A percentile compares a stretch with the other conserved stretches of the same genome.
phyloP scores from a whole-genome alignment of 2,888 invertebrate genomes.

The Philaethria dido region DNA sequence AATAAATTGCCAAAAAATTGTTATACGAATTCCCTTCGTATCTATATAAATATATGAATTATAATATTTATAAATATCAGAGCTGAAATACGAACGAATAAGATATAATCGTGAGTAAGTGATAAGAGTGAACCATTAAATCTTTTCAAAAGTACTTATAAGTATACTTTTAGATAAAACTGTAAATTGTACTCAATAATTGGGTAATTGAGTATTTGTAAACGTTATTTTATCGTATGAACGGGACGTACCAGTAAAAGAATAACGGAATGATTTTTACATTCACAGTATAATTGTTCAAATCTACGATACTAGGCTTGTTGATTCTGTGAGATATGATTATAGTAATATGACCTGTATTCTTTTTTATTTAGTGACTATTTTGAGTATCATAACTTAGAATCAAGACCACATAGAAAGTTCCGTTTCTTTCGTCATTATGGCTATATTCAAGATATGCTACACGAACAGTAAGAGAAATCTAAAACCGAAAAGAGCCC shows the following conservation, averaged over 20 bases:
- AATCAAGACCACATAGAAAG: conserved; percentile 32
- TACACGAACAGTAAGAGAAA: neutral
- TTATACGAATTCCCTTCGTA: no score
- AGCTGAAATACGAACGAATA: no score
- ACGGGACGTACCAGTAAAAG: conserved; percentile 11
- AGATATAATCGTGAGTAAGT: no score
- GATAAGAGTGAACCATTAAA: neutral
- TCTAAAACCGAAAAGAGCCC: conserved; percentile 4
- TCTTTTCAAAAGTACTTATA: neutral
- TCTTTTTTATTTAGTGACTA: conserved; percentile 1
- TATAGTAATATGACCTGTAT: conserved; percentile 22
- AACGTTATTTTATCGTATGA: neutral
- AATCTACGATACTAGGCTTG: neutral
- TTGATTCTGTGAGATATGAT: conserved; percentile 10
- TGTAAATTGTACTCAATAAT: neutral
- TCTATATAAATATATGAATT: no score
- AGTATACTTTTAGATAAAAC: neutral
- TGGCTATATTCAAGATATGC: conserved; percentile 7
- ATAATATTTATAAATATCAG: no score
- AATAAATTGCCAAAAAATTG: no score
- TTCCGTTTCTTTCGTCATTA: conserved; percentile 23
- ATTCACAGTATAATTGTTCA: conserved; percentile 8
- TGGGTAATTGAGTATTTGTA: neutral
- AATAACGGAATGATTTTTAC: conserved; percentile 12
- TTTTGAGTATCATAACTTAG: conserved; percentile 7